Percentiles rank a stretch among this genome's conserved stretches.
Conservation (phyloP, 1,140 invertebrate species). For the Orchesella cincta region DNA sequence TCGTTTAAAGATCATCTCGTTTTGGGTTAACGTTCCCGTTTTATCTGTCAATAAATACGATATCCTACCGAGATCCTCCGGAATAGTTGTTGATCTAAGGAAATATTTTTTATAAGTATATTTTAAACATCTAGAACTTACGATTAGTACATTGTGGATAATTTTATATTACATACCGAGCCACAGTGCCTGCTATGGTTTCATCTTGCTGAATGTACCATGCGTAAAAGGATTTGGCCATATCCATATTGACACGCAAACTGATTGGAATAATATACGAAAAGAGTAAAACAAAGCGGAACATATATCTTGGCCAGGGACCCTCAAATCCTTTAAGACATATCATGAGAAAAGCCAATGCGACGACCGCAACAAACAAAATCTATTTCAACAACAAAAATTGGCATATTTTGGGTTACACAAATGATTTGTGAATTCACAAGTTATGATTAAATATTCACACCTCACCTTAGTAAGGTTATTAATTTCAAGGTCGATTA, state of each 20-base stretch:
- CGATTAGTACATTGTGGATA: not conserved
- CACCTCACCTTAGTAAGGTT: constrained; percentile 79
- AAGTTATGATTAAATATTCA: too few relatives aligned
- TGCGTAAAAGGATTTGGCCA: constrained; percentile 97
- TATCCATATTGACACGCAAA: constrained; percentile 95
- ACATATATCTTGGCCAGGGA: constrained; percentile 95
- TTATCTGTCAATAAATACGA: constrained; percentile 96
- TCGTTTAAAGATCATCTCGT: constrained; percentile 97
- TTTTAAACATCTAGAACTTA: not conserved
- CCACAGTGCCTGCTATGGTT: constrained; percentile 90
- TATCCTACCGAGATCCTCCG: constrained; percentile 96
- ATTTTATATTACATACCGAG: constrained; percentile 60
- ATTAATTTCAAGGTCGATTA: constrained; percentile 94
- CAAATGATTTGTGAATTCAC: not conserved
- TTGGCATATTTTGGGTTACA: not conserved
- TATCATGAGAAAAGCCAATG: constrained; percentile 92
- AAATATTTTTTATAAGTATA: not conserved
- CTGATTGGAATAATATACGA: constrained; percentile 99
- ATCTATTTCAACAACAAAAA: constrained; percentile 58
- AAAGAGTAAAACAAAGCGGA: constrained; percentile 94
- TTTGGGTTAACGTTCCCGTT: constrained; percentile 97
- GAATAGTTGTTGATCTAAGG: constrained; percentile 87
- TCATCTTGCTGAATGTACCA: constrained; percentile 94
- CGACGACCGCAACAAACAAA: constrained; percentile 87
- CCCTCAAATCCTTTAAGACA: constrained; percentile 90